Conservation (phyloP, 2,113 vertebrate genomes). For the Atrichornis clamosus region DNA sequence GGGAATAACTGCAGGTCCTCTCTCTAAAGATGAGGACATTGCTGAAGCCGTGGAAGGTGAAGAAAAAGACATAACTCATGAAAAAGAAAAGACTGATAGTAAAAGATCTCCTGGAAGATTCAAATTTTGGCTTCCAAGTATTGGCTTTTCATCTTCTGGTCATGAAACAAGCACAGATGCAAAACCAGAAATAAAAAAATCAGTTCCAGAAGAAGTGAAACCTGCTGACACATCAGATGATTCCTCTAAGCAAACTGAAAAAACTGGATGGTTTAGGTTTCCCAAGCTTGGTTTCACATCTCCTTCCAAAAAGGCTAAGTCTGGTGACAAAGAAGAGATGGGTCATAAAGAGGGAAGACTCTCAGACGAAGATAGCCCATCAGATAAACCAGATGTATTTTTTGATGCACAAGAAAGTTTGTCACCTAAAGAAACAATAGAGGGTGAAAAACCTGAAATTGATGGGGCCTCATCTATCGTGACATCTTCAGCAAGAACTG, state of each 20-base stretch:
- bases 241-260: slow-evolving; percentile 52
- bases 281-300: slow-evolving; percentile 76
- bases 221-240: slow-evolving; percentile 2
- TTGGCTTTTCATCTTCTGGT: slow-evolving; percentile 70
- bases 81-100: slow-evolving; percentile 24
- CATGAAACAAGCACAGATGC: slow-evolving; percentile 3
- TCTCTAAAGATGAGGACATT: background rate
- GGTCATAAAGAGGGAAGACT: background rate
- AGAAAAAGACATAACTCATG: background rate
- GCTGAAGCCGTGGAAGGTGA: background rate
- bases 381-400: slow-evolving; percentile 59
- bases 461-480: background rate
- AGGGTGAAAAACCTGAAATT: background rate
- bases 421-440: slow-evolving; percentile 48
- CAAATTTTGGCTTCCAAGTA: slow-evolving; percentile 71
- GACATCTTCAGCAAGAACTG: slow-evolving; percentile 64
- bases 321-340: background rate
- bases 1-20: background rate
- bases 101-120: slow-evolving; percentile 63
- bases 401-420: slow-evolving; percentile 71
- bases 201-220: slow-evolving; percentile 25
- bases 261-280: slow-evolving; percentile 73
- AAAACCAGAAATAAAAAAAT: background rate
- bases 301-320: slow-evolving; percentile 53
- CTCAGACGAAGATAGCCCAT: slow-evolving; percentile 58